A percentile compares a stretch with the other conserved stretches of the same genome.
Evolutionary conservation across 1,140 invertebrate species (phyloP).

Genomic region (Drosophila kanapiae): DNA sequence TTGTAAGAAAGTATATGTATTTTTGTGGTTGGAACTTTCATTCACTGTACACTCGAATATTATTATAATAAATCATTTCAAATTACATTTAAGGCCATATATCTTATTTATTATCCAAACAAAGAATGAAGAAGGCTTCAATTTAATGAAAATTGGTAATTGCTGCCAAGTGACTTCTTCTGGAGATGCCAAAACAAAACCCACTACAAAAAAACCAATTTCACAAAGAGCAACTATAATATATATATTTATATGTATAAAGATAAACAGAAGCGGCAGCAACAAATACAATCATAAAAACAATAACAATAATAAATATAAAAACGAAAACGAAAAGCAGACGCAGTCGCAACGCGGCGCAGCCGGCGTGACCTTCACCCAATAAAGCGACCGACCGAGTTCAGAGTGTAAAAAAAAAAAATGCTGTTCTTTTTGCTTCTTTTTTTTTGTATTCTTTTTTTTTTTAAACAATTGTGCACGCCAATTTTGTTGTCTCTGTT

Average conservation of each 20-base stretch:
- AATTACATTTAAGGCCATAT: not conserved
- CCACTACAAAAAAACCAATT: not conserved
- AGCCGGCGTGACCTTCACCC: slow-evolving; percentile 71
- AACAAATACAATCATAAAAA: slow-evolving; percentile 22
- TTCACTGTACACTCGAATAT: too few species aligned
- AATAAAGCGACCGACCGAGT: slow-evolving; percentile 71
- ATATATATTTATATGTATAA: slow-evolving; percentile 1
- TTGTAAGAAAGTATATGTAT: too few species aligned
- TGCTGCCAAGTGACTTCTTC: not conserved
- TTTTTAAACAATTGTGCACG: slow-evolving; percentile 66
- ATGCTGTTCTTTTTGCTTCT: too few species aligned
- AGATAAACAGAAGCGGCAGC: slow-evolving; percentile 33
- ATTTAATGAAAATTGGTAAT: not conserved
- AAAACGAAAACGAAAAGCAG: slow-evolving; percentile 53
- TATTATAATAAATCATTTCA: not conserved
- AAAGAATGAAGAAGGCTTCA: not conserved
- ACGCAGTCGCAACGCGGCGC: slow-evolving; percentile 49
- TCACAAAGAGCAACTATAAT: slow-evolving; percentile 15
- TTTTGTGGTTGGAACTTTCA: too few species aligned
- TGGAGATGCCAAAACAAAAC: not conserved
- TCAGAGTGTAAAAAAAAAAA: slow-evolving; percentile 56
- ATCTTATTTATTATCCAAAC: not conserved
- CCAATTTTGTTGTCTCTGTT: slow-evolving; percentile 45
- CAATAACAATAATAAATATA: slow-evolving; percentile 43
- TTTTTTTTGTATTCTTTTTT: too few species aligned